These are phyloP conservation scores for Anguilla pacifica DNA, from an alignment of 2,797 vertebrate genomes.

Conservation along the genomic window DNA sequence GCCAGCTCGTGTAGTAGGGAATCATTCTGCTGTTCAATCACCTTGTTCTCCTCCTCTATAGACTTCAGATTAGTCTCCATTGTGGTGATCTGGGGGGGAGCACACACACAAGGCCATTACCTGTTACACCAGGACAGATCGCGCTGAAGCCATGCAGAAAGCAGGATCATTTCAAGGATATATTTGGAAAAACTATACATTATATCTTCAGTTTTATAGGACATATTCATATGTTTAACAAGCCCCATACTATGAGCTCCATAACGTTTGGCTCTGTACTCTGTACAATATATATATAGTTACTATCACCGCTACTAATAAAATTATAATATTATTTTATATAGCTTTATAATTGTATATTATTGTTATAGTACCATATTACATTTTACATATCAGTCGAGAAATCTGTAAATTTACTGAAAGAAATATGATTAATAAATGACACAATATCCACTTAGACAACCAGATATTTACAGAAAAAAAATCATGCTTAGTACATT, in stretches of 20 bases:
- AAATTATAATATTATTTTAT: not conserved
- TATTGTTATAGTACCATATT: not conserved
- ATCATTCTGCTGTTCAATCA: conserved; percentile 97
- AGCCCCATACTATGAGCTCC: not conserved
- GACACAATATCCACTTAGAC: too few relatives aligned
- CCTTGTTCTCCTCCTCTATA: conserved; percentile 98
- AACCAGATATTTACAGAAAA: not conserved
- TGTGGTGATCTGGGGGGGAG: conserved; percentile 86
- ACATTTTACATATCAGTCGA: not conserved
- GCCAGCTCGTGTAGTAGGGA: conserved; percentile 96
- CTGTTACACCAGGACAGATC: not conserved
- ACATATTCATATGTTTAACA: not conserved
- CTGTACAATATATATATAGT: not conserved
- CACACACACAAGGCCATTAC: conserved; percentile 5
- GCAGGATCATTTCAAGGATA: not conserved
- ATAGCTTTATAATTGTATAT: not conserved
- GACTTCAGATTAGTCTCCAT: conserved; percentile 99
- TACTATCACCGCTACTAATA: not conserved
- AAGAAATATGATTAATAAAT: too few relatives aligned
- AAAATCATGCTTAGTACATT: not conserved
- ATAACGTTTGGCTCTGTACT: too few relatives aligned
- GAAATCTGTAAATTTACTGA: not conserved
- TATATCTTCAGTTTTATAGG: too few relatives aligned
- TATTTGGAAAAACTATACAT: not conserved
- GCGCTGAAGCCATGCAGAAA: not conserved